phyloP scores from a whole-genome alignment of 2,113 vertebrate genomes.

The Grus americana region DNA sequence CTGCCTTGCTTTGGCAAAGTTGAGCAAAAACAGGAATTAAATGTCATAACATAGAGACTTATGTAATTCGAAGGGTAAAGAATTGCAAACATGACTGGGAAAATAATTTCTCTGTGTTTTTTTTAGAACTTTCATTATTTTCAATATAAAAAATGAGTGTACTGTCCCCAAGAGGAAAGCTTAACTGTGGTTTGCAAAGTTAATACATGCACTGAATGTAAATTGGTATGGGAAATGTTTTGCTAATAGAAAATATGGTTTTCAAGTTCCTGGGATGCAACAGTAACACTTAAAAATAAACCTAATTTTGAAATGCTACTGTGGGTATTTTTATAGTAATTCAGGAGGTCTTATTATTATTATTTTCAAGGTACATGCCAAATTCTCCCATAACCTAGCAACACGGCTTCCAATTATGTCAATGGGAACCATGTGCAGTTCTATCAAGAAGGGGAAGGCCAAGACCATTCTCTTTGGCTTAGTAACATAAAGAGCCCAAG shows the following conservation, averaged over 20 bases:
- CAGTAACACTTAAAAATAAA: constrained; percentile 54
- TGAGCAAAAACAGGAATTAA: constrained; percentile 64
- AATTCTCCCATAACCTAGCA: not conserved
- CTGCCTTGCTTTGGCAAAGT: constrained; percentile 54
- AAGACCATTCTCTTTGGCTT: not conserved
- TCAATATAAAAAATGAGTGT: constrained; percentile 35
- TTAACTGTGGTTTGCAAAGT: constrained; percentile 35
- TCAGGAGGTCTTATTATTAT: not conserved
- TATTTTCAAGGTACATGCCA: constrained; percentile 13
- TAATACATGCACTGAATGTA: constrained; percentile 44
- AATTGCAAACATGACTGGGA: constrained; percentile 63
- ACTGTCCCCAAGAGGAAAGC: constrained; percentile 47
- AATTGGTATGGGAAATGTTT: constrained; percentile 63
- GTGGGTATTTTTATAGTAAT: constrained; percentile 29
- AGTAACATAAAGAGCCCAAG: not conserved
- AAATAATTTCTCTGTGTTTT: constrained; percentile 60
- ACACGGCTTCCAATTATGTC: not conserved
- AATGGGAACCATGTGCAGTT: not conserved
- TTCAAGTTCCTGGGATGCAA: constrained; percentile 37
- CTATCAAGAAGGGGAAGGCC: not conserved
- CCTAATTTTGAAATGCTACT: constrained; percentile 52
- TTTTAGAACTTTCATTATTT: constrained; percentile 65
- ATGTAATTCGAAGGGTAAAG: constrained; percentile 59
- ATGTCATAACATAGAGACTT: constrained; percentile 66
- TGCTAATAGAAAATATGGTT: constrained; percentile 21